Percentiles rank a stretch among this genome's conserved stretches.
Conservation (phyloP, 2,888 invertebrate species). For the Lasioglossum vierecki region DNA sequence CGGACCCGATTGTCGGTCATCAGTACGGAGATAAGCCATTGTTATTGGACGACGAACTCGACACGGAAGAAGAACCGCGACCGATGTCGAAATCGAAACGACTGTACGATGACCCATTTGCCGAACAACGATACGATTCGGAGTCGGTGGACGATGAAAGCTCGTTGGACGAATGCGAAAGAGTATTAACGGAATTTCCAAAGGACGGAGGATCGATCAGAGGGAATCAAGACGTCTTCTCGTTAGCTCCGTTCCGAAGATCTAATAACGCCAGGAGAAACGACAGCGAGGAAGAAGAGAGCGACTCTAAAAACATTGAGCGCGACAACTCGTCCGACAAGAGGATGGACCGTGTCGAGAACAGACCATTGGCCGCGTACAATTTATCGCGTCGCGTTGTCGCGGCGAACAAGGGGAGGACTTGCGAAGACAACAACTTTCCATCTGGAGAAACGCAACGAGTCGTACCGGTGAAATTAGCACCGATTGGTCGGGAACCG, state of each 20-base stretch:
- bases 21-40: slow-evolving; percentile 91
- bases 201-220: slow-evolving; percentile 73
- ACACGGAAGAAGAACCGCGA: slow-evolving; percentile 84
- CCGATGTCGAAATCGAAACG: slow-evolving; percentile 64
- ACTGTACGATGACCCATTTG: slow-evolving; percentile 85
- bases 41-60: slow-evolving; percentile 91
- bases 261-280: slow-evolving; percentile 74
- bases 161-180: slow-evolving; percentile 73
- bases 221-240: slow-evolving; percentile 87
- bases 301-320: slow-evolving; percentile 51
- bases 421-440: not conserved
- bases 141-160: slow-evolving; percentile 88
- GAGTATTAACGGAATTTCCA: slow-evolving; percentile 37
- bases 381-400: not conserved
- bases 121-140: slow-evolving; percentile 90
- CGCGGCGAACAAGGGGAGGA: not conserved
- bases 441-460: not conserved
- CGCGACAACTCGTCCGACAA: slow-evolving; percentile 43
- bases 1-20: slow-evolving; percentile 87
- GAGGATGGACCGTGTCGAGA: not conserved
- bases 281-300: slow-evolving; percentile 68
- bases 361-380: not conserved
- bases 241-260: slow-evolving; percentile 88
- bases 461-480: not conserved
- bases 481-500: not conserved